phyloP scores from a whole-genome alignment of 1,140 invertebrate species.

The Scaptodrosophila lebanonensis region DNA sequence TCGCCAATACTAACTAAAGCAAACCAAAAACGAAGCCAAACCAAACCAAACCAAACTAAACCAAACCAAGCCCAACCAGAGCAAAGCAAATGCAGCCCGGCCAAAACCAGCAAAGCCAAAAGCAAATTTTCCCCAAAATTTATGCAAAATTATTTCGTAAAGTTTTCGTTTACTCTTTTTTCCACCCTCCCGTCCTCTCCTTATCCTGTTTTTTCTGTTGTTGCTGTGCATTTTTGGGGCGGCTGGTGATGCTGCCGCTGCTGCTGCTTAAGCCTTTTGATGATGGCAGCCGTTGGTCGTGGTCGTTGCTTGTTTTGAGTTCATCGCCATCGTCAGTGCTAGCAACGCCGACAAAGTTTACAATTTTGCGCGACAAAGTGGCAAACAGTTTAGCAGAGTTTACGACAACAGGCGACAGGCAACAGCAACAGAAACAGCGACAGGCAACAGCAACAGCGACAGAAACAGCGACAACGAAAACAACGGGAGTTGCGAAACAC shows the following conservation, averaged over 20 bases:
- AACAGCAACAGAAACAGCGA: too few species aligned
- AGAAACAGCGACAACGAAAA: too few species aligned
- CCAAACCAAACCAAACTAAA: slow-evolving; percentile 54
- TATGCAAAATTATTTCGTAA: slow-evolving; percentile 76
- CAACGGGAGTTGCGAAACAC: too few species aligned
- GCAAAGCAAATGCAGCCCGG: slow-evolving; percentile 28
- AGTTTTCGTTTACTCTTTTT: slow-evolving; percentile 67
- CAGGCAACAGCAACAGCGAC: too few species aligned
- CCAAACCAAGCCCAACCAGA: slow-evolving; percentile 27
- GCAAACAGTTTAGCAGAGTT: slow-evolving; percentile 74
- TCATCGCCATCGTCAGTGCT: slow-evolving; percentile 40
- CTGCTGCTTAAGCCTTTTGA: slow-evolving; percentile 72
- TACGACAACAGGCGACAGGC: slow-evolving; percentile 55
- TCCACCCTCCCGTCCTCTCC: slow-evolving; percentile 57
- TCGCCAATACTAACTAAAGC: slow-evolving; percentile 18
- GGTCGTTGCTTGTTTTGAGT: slow-evolving; percentile 39
- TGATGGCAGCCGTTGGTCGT: slow-evolving; percentile 43
- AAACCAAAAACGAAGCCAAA: slow-evolving; percentile 32
- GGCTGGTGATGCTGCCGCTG: slow-evolving; percentile 28
- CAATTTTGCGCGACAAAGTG: slow-evolving; percentile 73
- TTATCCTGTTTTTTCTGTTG: slow-evolving; percentile 19
- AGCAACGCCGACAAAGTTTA: slow-evolving; percentile 59
- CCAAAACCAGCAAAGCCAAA: slow-evolving; percentile 56
- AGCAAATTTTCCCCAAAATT: slow-evolving; percentile 67
- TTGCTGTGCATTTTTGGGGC: slow-evolving; percentile 4